Evolutionary conservation across 2,888 invertebrate genomes (phyloP), one percentile per base, ranked within the genome.

Genomic region (Leptinotarsa tumamoca): DNA sequence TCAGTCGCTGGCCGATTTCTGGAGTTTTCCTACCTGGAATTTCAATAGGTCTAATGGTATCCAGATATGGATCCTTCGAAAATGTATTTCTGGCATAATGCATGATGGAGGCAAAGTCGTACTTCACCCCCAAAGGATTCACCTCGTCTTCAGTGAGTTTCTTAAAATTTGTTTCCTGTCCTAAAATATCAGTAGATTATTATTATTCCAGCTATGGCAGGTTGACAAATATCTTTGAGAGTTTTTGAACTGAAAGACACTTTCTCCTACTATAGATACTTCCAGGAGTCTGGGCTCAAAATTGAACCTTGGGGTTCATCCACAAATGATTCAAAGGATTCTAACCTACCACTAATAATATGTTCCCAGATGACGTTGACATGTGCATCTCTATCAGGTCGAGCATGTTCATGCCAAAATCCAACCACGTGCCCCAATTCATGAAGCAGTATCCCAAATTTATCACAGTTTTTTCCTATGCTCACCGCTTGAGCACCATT

Each of bases 91-190:
- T 91, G 0, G 99, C 98, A 88, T 99, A 99, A 89, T 99, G 99
- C 99, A 99, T 99, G 82, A 99, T 99, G 27, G 96, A 98, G 85
- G 97, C 97, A 85, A 97, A 99, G 88, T 98, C 99, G 86, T 99
- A 99, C 0, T 95, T 95, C 83, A 98, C 94, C 0, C 97, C 98
- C 63, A 99, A 90, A 0, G 98, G 98, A 87, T 99, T 96, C n/a
- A 99, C 98, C 89, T 99, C 99, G 82, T 97, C 96, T n/a, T 95
- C 94, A 52, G 97, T 96, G 73, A 98, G 89, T 89, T 98, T 98
- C 89, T 99, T 98, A 90, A 99, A 99, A 89, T 99, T 99, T 90
- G 99, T 99, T 87, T 99, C 98, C 90, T 99, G 99, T 67, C 98
- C 98, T 97, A 89, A 61, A 86, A 86, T 17, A 52, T 14, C 52